Base-by-base conservation (phyloP, 2,113 vertebrate species). In the Laticauda laticaudata region DNA sequence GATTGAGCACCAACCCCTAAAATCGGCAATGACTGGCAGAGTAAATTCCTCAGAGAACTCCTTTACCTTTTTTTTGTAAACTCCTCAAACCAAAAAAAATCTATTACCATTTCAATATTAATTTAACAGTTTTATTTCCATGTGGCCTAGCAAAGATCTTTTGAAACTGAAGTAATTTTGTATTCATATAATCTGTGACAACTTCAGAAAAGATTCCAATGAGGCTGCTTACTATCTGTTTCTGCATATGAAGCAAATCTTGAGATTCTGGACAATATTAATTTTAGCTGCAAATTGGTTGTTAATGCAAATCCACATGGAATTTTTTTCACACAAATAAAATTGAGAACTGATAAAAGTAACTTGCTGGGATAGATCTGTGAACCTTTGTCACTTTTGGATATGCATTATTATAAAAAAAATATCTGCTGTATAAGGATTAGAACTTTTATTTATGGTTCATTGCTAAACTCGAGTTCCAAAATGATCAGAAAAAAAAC, bases 81-180 rank as follows among this genome's bases (percentile, higher is more conserved):
- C 5, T 57, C 56, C 56, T 23, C 56, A 57, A 57, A 57, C 56
- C 21, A 57, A 57, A 57, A 23, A 59, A 24, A 59, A 9, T 9
- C 57, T 59, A 59, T 24, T 7, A 59, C 23, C 0, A 24, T 59
- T 94, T 86, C 96, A 94, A 94, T 69, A 85, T 91, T 59, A 56
- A 56, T 21, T 90, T 94, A 91, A 90, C 64, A 3, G 91, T 57
- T 57, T 95, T 56, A 21, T 89, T 89, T 21, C 24, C 39, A 26
- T 45, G 39, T 7, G 23, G 26, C 1, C 34, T 89, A 39, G 48
- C 48, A 29, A 51, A 87, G 6, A 12, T 51, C 48, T 26, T 86
- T 87, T 87, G 48, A n/a, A 29, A 87, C 7, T 1, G n/a, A 88
- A 15, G 5, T 10, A 88, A 55, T 26, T 34, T 5, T 55, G 88